Evolutionary conservation across 2,113 vertebrate species (phyloP).

Genomic region (Tor tambroides): DNA sequence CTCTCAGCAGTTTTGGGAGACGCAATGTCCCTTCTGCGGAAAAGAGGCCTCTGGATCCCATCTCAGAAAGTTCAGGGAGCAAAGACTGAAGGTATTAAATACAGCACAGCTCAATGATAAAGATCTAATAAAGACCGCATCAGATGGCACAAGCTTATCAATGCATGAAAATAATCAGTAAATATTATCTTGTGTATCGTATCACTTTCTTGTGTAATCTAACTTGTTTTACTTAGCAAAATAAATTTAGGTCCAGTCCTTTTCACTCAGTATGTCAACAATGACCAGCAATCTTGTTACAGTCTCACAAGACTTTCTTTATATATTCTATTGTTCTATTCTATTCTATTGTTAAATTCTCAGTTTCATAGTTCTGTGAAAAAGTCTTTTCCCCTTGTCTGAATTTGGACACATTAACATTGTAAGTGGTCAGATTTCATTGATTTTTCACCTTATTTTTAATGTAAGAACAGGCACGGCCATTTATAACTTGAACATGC

Average conservation of each 20-base stretch:
- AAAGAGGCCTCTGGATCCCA: constrained; percentile 42
- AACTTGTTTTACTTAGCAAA: not conserved
- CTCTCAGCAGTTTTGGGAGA: constrained; percentile 60
- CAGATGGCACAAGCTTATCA: not conserved
- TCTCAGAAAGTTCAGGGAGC: constrained; percentile 49
- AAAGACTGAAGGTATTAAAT: constrained; percentile 55
- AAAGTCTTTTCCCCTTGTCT: not conserved
- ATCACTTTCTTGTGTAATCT: not conserved
- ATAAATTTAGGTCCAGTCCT: not conserved
- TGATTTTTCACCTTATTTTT: not conserved
- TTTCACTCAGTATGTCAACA: not conserved
- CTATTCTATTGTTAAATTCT: not conserved
- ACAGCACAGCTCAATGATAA: constrained; percentile 13
- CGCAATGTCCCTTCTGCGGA: constrained; percentile 60
- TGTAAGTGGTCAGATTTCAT: not conserved
- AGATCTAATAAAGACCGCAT: not conserved
- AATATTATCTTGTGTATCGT: not conserved
- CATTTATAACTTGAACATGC: no score
- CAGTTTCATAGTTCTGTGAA: not conserved
- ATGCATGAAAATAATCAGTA: not conserved
- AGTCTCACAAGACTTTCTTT: not conserved
- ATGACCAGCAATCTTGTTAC: not conserved
- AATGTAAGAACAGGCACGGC: no score
- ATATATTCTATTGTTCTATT: not conserved
- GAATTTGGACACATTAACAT: not conserved